Evolutionary conservation across 2,113 vertebrate genomes (phyloP).

Genomic region (Trematomus loennbergii): DNA sequence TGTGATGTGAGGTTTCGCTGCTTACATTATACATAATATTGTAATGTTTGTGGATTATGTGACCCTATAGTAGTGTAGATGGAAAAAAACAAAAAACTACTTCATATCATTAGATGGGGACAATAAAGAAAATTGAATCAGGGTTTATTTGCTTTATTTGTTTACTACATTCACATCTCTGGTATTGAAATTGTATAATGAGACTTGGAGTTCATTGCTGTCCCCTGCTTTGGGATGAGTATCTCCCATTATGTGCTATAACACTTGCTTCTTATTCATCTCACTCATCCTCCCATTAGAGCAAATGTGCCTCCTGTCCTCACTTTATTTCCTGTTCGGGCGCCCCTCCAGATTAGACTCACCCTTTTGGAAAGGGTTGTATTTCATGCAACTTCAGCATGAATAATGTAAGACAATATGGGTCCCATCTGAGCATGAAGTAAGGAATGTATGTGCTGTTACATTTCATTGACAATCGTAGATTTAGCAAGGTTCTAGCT

Average conservation of each 20-base stretch:
- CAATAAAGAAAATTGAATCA: neutral
- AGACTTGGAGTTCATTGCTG: slow-evolving; percentile 14
- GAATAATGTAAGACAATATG: slow-evolving; percentile 74
- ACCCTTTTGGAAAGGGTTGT: slow-evolving; percentile 54
- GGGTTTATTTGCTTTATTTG: neutral
- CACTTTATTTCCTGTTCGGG: slow-evolving; percentile 59
- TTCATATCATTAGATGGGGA: neutral
- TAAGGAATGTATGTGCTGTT: slow-evolving; percentile 40
- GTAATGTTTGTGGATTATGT: slow-evolving; percentile 25
- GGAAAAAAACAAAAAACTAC: neutral
- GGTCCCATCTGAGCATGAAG: slow-evolving; percentile 48
- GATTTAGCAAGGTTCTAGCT: slow-evolving; percentile 14
- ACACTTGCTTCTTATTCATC: slow-evolving; percentile 59
- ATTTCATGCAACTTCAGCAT: slow-evolving; percentile 72
- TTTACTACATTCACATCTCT: neutral
- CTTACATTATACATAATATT: slow-evolving; percentile 27
- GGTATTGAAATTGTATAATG: slow-evolving; percentile 2
- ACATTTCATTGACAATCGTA: slow-evolving; percentile 37
- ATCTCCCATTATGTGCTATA: slow-evolving; percentile 33
- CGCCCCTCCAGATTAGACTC: slow-evolving; percentile 44
- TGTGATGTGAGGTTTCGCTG: slow-evolving; percentile 43
- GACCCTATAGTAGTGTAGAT: slow-evolving; percentile 13
- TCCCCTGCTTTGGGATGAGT: slow-evolving; percentile 24
- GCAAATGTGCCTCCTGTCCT: slow-evolving; percentile 52
- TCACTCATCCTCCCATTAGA: slow-evolving; percentile 66